Base-by-base conservation (phyloP, 2,888 invertebrate species). In the Ormyrus nitidulus region DNA sequence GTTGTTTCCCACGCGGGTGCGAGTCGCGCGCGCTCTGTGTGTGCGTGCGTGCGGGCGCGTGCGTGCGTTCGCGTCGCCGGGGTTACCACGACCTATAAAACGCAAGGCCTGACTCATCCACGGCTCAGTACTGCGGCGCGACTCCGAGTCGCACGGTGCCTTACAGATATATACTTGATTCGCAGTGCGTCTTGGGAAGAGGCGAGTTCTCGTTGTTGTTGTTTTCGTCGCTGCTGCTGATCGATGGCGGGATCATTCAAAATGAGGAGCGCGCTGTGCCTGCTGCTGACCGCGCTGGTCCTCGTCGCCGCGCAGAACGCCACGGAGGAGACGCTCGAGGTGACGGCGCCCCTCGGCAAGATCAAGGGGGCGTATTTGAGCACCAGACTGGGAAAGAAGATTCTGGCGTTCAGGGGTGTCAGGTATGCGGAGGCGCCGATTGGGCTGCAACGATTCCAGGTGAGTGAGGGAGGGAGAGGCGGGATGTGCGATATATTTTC, bases 321-420 rank as follows among this genome's bases (percentile, higher is more conserved):
- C 19, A 19, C 19, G 19, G 19, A 19, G 19, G 19, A 19, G 19
- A 19, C 48, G 7, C 44, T 74, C 8, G 58, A 69, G 11, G 70
- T 81, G 3, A 59, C 62, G 9, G 61, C 72, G 9, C 81, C 77
- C 1, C 8, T 76, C 19, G 81, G 79, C 0, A 71, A 76, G 51
- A 5, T 78, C 10, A 79, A 58, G 58, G 81, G 81, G 1, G 56
- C 79, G 13, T n/a, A 6, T 7, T 54, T 86, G 44, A 68, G 61
- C n/a, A 79, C 86, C 44, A 83, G 86, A 71, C 79, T 85, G 4
- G 84, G 85, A 2, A 83, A 72, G n/a, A 71, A 71, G 19, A 87
- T 87, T 53, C 84, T 85, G 74, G 82, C 86, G 6, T 87, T 84
- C 61, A 82, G 87, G 2, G 86, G 86, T 9, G 72, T 86, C 2